Base-by-base conservation (phyloP, 2,888 invertebrate species). In the Pandemis heparana region DNA sequence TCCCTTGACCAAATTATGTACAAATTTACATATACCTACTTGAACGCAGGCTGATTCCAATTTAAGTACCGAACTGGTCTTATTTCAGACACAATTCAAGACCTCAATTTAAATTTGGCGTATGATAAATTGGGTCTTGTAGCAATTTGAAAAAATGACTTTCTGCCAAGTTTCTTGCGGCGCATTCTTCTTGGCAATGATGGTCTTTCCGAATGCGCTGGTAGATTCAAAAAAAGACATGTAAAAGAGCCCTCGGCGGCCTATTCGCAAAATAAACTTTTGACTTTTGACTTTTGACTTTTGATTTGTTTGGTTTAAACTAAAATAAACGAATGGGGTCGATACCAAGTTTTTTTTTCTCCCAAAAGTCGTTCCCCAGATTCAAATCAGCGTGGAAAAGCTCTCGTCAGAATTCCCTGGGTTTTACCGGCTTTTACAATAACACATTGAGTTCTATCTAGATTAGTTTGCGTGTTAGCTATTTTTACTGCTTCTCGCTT, bases 41-140 rank as follows among this genome's bases (percentile, higher is more conserved):
- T 68, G 63, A 59, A 12, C 39, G 62, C 32, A 68, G 14, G n/a
- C 46, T 16, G 51, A 5, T 51, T 16, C 53, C 23, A 64, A 69
- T 41, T 73, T 43, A 56, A 56, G 1, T 59, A 43, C 63, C 6
- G 63, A n/a, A 51, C 23, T 48, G 65, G 14, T 53, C 23, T 38
- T 56, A 12, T 63, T 56, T 72, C 65, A 9, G 38, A 65, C 23
- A 63, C 18, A 46, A 63, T 67, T 16, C 12, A 46, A 38, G 41
- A 63, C n/a, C 41, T 12, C 43, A 51, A 71, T 66, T 53, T 43
- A 38, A 48, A 39, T 67, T 72, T 14, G 8, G 64, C 71, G 56
- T 12, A 43, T 46, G n/a, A 65, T 14, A 32, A 71, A 61, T 67
- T 53, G 10, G 12, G 62, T 62, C 66, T 62, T 46, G 53, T 56